Evolutionary conservation across 2,113 vertebrate species (phyloP).

Genomic region (Myiozetetes cayanensis): DNA sequence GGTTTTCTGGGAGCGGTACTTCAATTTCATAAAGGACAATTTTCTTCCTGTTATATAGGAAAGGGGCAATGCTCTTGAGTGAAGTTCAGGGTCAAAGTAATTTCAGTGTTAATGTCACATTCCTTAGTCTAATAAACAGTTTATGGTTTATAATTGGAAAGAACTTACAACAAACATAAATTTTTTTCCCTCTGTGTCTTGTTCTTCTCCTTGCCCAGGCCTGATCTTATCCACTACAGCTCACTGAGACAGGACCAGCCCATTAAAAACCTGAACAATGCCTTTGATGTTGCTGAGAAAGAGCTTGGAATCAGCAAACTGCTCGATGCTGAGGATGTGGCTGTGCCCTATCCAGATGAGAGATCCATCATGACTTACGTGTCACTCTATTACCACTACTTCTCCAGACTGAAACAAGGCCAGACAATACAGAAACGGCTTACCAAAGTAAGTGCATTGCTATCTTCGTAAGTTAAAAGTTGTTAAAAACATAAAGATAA

Average conservation of each 20-base stretch:
- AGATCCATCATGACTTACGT: conserved; percentile 92
- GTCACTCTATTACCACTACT: conserved; percentile 90
- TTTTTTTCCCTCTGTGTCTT: background rate
- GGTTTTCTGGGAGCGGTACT: background rate
- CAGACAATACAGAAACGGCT: conserved; percentile 86
- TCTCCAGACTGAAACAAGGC: conserved; percentile 84
- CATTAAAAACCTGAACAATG: conserved; percentile 77
- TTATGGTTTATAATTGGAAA: background rate
- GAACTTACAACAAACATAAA: background rate
- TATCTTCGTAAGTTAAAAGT: background rate
- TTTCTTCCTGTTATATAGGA: background rate
- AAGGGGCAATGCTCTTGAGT: background rate
- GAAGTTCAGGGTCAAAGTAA: background rate
- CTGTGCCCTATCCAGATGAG: conserved; percentile 82
- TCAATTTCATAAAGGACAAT: background rate
- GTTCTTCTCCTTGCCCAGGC: conserved; percentile 68
- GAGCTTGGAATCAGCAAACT: conserved; percentile 85
- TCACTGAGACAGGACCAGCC: conserved; percentile 69
- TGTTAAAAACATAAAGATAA: background rate
- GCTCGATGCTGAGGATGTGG: conserved; percentile 87
- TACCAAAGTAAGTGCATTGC: conserved; percentile 74
- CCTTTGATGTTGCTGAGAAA: conserved; percentile 81
- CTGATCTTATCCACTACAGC: conserved; percentile 85
- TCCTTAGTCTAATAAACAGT: background rate
- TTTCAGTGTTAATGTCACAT: background rate